Evolutionary conservation across 1,140 invertebrate genomes (phyloP), one percentile per base, ranked within the genome.

Genomic region (Drosophila sp.): DNA sequence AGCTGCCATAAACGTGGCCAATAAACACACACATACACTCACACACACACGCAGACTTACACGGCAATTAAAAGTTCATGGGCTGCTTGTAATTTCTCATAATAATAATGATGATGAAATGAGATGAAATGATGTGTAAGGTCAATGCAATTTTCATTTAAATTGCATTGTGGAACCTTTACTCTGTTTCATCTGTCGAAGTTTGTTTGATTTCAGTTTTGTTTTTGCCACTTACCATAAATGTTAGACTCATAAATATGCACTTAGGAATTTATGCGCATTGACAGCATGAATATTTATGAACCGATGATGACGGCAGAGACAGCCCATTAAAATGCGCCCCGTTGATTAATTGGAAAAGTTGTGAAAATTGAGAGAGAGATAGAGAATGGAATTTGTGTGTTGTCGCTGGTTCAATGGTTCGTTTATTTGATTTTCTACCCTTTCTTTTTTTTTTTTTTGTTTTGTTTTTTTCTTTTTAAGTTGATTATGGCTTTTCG

Each of bases 251-350:
- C 76, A 78, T 85, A 86, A 81, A 78, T 79, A 81, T 71, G 66
- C 82, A 78, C 82, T 85, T 81, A 79, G 80, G 60, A 62, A 77
- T 72, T 71, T 79, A 75, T 68, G 60, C 62, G 47, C 71, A 71
- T 58, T 75, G 82, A 86, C 70, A 79, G 75, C 76, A 76, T 79
- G 70, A 74, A 78, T 78, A 86, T 81, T 81, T 89, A 89, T 79
- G 70, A 83, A 66, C 54, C 72, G 66, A 61, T 66, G 64, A 57
- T 58, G 68, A 57, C 30, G 57, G 41, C 41, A 58, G 30, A 65
- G 40, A 64, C 66, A 41, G 35, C 65, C 67, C 61, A 79, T 79
- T 83, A 79, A 79, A 82, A 79, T 75, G 67, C 65, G 58, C 60
- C 67, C 68, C 40, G 56, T 79, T 85, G 78, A 86, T 78, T 86